Base-by-base conservation (phyloP, 37 sponge, comb jelly and placozoan genomes). In the Axinella damicornis region DNA sequence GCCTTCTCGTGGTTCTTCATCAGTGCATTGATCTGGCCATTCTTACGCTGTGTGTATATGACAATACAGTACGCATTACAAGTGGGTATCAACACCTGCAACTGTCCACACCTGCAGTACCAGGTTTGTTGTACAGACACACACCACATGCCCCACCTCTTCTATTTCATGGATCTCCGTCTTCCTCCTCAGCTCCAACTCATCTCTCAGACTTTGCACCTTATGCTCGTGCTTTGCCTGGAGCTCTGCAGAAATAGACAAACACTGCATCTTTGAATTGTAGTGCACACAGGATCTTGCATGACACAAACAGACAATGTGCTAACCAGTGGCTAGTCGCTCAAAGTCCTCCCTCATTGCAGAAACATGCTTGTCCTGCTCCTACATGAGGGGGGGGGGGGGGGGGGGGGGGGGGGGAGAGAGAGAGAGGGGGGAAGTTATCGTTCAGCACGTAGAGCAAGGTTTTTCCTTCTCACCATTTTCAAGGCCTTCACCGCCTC, bases 1-100 rank as follows among this genome's bases (percentile, higher is more conserved):
- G 97, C 97, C 79, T 96, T 99, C 79, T 99, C 99, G 74, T 99
- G 99, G 70, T 99, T 99, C 83, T 87, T 94, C 97, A 96, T 99
- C 75, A 99, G 75, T 5, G 86, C 75, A 41, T 96, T 92, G 63
- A 99, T 99, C 74, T 99, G 99, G 63, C 85, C 94, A 86, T 99
- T 99, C 95, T 99, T 99, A 17, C 99, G 75, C 99, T 98, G 88
- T 2, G 36, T 59, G 39, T 25, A 46, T 6, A 28, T 13, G 14
- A 62, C 64, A 5, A 62, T 62, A 4, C 15, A n/a, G n/a, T n/a
- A n/a, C n/a, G n/a, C n/a, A n/a, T n/a, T n/a, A n/a, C n/a, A n/a
- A n/a, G n/a, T n/a, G n/a, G n/a, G n/a, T n/a, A n/a, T n/a, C n/a
- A 70, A 9, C 22, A 38, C n/a, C n/a, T n/a, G n/a, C n/a, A n/a